Conservation (phyloP, 2,113 vertebrate genomes). For the Pavo muticus region DNA sequence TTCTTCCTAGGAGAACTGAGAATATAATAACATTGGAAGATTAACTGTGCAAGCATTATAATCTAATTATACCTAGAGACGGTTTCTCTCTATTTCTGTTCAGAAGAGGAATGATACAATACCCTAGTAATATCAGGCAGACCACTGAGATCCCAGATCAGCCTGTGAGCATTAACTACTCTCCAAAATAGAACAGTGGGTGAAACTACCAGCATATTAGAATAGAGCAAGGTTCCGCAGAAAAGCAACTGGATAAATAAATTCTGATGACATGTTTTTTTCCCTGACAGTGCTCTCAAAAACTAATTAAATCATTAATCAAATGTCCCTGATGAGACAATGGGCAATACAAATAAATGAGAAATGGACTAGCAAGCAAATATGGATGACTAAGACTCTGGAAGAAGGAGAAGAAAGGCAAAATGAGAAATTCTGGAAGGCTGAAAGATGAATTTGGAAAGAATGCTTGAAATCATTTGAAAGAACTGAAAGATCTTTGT, state of each 20-base stretch:
- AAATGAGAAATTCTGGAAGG: background rate
- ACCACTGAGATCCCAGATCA: background rate
- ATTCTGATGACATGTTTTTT: background rate
- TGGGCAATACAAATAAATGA: background rate
- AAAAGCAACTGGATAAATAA: background rate
- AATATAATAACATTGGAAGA: background rate
- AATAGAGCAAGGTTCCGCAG: background rate
- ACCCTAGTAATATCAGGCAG: background rate
- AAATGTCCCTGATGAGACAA: background rate
- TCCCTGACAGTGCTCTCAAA: background rate
- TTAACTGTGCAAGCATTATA: background rate
- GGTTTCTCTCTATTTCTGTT: background rate
- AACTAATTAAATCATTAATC: background rate
- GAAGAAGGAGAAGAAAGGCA: background rate
- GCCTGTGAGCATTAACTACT: background rate
- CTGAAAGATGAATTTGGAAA: background rate
- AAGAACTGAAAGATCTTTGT: background rate
- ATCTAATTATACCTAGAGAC: background rate
- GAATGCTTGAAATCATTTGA: background rate
- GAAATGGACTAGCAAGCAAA: background rate
- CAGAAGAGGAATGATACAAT: background rate
- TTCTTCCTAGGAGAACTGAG: background rate
- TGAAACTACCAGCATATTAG: background rate
- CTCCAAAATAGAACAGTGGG: background rate
- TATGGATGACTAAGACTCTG: background rate